These are phyloP conservation scores for Cordylochernes scorpioides DNA, from an alignment of 2,888 invertebrate species.

Conservation along the genomic window DNA sequence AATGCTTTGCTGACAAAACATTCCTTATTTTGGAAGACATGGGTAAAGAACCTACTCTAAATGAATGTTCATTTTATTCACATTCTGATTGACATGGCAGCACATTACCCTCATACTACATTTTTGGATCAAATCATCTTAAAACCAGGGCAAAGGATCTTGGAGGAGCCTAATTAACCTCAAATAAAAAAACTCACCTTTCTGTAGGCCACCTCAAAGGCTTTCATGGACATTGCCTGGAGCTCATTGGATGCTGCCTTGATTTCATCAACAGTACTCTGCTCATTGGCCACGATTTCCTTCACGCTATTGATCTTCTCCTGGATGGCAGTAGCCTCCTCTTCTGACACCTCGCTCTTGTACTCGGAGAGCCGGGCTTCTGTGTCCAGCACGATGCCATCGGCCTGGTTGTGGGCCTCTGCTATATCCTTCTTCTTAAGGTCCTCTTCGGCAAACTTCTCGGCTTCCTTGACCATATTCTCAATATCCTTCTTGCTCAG, in stretches of 20 bases:
- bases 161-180: too few relatives aligned
- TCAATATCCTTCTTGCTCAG: slow-evolving; percentile 97
- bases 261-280: slow-evolving; percentile 70
- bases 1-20: too few relatives aligned
- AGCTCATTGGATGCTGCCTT: slow-evolving; percentile 55
- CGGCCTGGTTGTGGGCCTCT: slow-evolving; percentile 85
- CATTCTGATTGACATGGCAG: too few relatives aligned
- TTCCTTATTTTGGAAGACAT: too few relatives aligned
- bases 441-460: slow-evolving; percentile 78
- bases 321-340: slow-evolving; percentile 75
- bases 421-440: slow-evolving; percentile 68
- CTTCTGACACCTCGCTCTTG: slow-evolving; percentile 77
- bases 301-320: too few relatives aligned
- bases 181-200: too few relatives aligned
- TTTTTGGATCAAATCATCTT: too few relatives aligned
- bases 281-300: slow-evolving; percentile 63
- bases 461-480: slow-evolving; percentile 96
- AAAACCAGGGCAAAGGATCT: too few relatives aligned
- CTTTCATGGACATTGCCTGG: slow-evolving; percentile 83
- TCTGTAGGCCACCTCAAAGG: slow-evolving; percentile 98
- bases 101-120: too few relatives aligned
- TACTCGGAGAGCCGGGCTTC: slow-evolving; percentile 96
- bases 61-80: too few relatives aligned
- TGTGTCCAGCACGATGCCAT: slow-evolving; percentile 87
- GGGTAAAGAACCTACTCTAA: too few relatives aligned